phyloP scores from a whole-genome alignment of 2,797 vertebrate genomes.

The Lerista edwardsae region DNA sequence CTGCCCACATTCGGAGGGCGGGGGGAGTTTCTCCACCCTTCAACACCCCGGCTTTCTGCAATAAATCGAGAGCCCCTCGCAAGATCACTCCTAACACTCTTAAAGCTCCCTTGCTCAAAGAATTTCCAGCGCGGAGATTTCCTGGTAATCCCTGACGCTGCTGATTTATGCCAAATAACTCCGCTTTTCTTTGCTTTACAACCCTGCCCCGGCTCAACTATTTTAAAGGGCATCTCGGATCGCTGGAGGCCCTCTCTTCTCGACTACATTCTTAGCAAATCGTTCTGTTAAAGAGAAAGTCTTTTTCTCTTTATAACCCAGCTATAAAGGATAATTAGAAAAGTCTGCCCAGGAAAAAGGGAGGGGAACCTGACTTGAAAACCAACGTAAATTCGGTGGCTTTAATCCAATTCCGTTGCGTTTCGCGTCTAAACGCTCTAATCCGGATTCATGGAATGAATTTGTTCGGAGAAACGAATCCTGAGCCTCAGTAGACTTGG shows the following conservation, averaged over 20 bases:
- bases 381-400: too few species aligned
- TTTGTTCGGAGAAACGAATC: neutral
- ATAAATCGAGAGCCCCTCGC: conserved; percentile 71
- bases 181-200: conserved; percentile 58
- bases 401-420: neutral
- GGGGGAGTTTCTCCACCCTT: conserved; percentile 67
- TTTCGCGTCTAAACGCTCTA: neutral
- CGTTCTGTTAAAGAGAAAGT: neutral
- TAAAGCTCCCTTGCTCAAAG: conserved; percentile 68
- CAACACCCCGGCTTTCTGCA: conserved; percentile 62
- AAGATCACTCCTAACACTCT: conserved; percentile 64
- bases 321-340: neutral
- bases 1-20: conserved; percentile 36
- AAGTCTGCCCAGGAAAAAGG: neutral
- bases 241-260: neutral
- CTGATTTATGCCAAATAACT: conserved; percentile 65
- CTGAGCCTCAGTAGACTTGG: too few species aligned
- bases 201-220: conserved; percentile 23
- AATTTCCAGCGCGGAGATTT: conserved; percentile 68
- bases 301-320: neutral
- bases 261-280: neutral
- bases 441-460: neutral
- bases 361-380: neutral
- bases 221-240: neutral
- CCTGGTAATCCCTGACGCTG: conserved; percentile 70